A percentile compares a stretch with the other conserved stretches of the same genome.
Conservation (phyloP, 2,888 invertebrate species). For the Mesorhabditis spiculigera region DNA sequence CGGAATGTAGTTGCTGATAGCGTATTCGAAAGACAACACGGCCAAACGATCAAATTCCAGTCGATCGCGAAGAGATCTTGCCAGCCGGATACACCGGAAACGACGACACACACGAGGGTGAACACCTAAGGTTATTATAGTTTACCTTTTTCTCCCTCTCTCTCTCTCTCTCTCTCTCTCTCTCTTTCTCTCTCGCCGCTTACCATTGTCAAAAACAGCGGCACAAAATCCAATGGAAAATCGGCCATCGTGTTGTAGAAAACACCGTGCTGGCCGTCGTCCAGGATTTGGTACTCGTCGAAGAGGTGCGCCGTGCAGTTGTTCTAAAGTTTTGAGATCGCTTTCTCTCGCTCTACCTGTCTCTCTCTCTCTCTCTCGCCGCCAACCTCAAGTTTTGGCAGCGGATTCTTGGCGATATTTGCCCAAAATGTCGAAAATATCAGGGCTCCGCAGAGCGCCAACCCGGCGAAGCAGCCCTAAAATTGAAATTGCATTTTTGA, state of each 20-base stretch:
- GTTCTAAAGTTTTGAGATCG: neutral
- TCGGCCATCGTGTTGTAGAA: neutral
- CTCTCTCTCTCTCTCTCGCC: neutral
- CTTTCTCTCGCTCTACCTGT: neutral
- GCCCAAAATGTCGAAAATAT: neutral
- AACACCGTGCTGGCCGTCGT: neutral
- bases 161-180: too few species aligned
- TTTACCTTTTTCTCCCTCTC: neutral
- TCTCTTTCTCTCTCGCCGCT: neutral
- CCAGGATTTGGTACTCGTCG: too few species aligned
- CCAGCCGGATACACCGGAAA: conserved; percentile 33
- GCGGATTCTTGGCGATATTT: neutral
- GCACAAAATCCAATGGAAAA: neutral
- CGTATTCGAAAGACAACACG: conserved; percentile 17
- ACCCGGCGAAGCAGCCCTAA: neutral
- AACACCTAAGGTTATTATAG: conserved; percentile 14
- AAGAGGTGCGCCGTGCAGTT: neutral
- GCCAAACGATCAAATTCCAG: conserved; percentile 42
- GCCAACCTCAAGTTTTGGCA: neutral
- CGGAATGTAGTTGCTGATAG: neutral
- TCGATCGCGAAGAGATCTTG: conserved; percentile 44
- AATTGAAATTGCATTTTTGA: neutral
- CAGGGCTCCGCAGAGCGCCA: neutral
- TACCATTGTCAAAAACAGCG: neutral
- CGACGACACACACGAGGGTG: conserved; percentile 23